A percentile compares a stretch with the other conserved stretches of the same genome.
These are phyloP conservation scores for Drosophila macrospina DNA, from an alignment of 2,888 invertebrate genomes.

Conservation along the genomic window DNA sequence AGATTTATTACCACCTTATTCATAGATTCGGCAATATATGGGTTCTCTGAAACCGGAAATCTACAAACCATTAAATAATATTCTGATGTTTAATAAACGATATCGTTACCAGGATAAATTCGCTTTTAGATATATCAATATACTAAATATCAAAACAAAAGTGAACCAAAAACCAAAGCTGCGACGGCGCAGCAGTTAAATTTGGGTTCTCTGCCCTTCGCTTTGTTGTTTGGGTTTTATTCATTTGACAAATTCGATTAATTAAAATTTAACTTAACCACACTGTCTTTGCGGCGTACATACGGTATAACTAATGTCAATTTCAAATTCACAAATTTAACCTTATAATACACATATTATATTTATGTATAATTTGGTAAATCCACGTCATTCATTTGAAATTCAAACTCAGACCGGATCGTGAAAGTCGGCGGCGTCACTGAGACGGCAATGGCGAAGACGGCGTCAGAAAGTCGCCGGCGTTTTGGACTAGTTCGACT, in stretches of 20 bases:
- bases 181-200: conserved; percentile 28
- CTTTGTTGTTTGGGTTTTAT: conserved; percentile 15
- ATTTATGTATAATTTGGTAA: conserved; percentile 32
- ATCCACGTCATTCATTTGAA: conserved; percentile 73
- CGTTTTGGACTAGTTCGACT: conserved; percentile 66
- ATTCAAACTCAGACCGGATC: conserved; percentile 65
- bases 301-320: not conserved
- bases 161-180: conserved; percentile 24
- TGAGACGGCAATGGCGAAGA: conserved; percentile 33
- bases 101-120: not conserved
- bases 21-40: not conserved
- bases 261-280: conserved; percentile 34
- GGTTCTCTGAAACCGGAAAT: not conserved
- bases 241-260: conserved; percentile 43
- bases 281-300: conserved; percentile 15
- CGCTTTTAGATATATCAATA: not conserved
- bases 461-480: conserved; percentile 62
- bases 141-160: conserved; percentile 28
- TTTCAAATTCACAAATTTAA: conserved; percentile 19
- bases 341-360: conserved; percentile 3
- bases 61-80: not conserved
- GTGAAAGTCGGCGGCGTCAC: conserved; percentile 72
- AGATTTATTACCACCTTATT: not conserved
- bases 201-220: conserved; percentile 49
- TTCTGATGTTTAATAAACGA: not conserved